Percentiles rank a stretch among this genome's conserved stretches.
phyloP scores from a whole-genome alignment of 2,113 vertebrate genomes.

The Tursiops truncatus region DNA sequence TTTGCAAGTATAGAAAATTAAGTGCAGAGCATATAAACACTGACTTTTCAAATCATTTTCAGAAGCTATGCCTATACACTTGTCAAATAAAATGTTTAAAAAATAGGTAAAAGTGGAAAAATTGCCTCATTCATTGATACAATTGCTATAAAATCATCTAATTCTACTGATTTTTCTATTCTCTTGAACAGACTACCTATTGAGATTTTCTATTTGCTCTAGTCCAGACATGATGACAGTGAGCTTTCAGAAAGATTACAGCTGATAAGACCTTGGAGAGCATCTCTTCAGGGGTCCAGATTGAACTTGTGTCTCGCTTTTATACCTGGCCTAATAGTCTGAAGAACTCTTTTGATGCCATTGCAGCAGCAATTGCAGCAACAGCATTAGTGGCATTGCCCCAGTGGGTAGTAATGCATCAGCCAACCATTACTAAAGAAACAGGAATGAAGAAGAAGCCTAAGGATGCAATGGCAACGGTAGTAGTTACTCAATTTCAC shows the following conservation, averaged over 20 bases:
- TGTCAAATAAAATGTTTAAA: constrained; percentile 66
- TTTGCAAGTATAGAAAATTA: not conserved
- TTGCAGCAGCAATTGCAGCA: not conserved
- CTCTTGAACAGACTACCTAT: constrained; percentile 53
- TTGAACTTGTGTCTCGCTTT: constrained; percentile 42
- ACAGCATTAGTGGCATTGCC: not conserved
- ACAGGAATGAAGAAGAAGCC: not conserved
- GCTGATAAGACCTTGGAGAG: not conserved
- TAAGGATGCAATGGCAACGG: not conserved
- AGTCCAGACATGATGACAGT: constrained; percentile 53
- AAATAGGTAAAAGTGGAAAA: constrained; percentile 45
- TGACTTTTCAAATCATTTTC: constrained; percentile 22
- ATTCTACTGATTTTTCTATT: constrained; percentile 72
- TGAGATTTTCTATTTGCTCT: constrained; percentile 59
- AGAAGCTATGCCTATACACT: not conserved
- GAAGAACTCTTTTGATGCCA: constrained; percentile 7
- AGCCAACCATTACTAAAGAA: not conserved
- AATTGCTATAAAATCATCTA: constrained; percentile 40
- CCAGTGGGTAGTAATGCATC: constrained; percentile 45
- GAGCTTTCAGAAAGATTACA: constrained; percentile 59
- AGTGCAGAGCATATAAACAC: not conserved
- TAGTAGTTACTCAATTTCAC: not conserved
- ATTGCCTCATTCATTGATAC: constrained; percentile 49
- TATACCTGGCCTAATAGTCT: not conserved
- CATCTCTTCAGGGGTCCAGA: constrained; percentile 49